Conservation (phyloP, 2,113 vertebrate genomes). For the Clarias gariepinus region DNA sequence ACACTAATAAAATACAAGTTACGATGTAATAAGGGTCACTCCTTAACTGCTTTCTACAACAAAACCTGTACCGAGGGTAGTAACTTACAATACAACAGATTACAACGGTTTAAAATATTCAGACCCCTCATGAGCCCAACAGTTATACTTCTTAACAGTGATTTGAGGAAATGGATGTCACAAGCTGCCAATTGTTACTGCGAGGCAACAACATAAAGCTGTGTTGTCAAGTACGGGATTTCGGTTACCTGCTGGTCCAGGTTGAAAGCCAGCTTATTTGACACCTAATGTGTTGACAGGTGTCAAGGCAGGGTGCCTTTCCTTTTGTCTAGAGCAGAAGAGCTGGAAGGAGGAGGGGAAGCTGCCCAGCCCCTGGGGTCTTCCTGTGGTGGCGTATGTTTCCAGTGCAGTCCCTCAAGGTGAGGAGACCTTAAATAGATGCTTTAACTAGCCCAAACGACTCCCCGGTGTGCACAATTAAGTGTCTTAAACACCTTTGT, state of each 20-base stretch:
- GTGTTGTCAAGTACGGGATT: slow-evolving; percentile 39
- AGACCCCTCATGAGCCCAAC: slow-evolving; percentile 15
- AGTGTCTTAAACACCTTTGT: slow-evolving; percentile 66
- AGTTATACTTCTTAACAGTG: neutral
- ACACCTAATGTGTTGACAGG: slow-evolving; percentile 71
- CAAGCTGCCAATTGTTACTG: slow-evolving; percentile 17
- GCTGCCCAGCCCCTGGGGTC: slow-evolving; percentile 65
- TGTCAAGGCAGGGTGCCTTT: slow-evolving; percentile 63
- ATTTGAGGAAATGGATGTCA: slow-evolving; percentile 22
- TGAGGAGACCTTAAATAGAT: slow-evolving; percentile 62
- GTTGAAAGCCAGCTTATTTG: slow-evolving; percentile 70
- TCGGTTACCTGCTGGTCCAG: slow-evolving; percentile 63
- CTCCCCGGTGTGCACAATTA: slow-evolving; percentile 73
- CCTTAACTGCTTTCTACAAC: slow-evolving; percentile 1
- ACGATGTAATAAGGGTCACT: slow-evolving; percentile 5
- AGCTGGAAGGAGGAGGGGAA: slow-evolving; percentile 46
- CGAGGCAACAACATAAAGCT: slow-evolving; percentile 30
- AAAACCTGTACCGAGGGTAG: neutral
- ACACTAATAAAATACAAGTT: slow-evolving; percentile 33
- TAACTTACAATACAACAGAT: slow-evolving; percentile 29
- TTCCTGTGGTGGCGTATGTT: slow-evolving; percentile 73
- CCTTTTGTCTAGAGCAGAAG: slow-evolving; percentile 64
- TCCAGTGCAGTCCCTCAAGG: slow-evolving; percentile 61
- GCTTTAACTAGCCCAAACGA: slow-evolving; percentile 61
- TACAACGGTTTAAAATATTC: slow-evolving; percentile 14